Base-by-base conservation (phyloP, 2,797 vertebrate genomes). In the Oreochromis grahami region DNA sequence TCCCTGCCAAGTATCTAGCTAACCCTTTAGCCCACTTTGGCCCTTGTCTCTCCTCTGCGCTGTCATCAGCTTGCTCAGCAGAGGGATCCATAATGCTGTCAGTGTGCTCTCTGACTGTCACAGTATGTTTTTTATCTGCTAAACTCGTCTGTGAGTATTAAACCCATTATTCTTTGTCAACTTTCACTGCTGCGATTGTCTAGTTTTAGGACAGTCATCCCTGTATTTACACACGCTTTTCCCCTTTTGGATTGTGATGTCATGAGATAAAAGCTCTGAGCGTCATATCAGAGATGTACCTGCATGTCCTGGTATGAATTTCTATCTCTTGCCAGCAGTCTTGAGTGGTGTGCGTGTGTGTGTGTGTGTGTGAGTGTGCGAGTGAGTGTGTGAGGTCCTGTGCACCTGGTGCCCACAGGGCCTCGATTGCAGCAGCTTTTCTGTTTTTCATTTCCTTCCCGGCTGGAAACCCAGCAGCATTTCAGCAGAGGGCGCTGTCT, bases 401-500 rank as follows among this genome's bases (percentile, higher is more conserved):
- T 77, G 56, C 78, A 78, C 52, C 34, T 7, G 19, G 24, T 80
- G 51, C 77, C 60, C 90, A 19, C 77, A 76, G 72, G 45, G 65
- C 77, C 51, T 78, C 19, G 7, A 72, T 77, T 1, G 8, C 83
- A 81, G 83, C 81, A 70, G 81, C 45, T 36, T 74, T 83, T 50
- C 21, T 24, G 68, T 21, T 45, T 29, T 48, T 72, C 15, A 17
- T 72, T 48, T 72, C 14, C 12, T 45, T 78, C 29, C 43, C 15
- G 48, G 43, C 68, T 74, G 68, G n/a, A 48, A 74, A 74, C 45
- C 43, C 68, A 74, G 68, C 52, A 80, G 85, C 63, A 56, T 8
- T 43, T 92, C 95, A 95, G 89, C 86, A 94, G 94, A 90, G 94
- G 95, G 94, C 85, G 58, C 84, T 48, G 78, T 85, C 86, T 51